These are phyloP conservation scores for Cassiopea xamachana DNA, from an alignment of 30 jellyfish, hydroid and myxozoan genomes.

Conservation along the genomic window DNA sequence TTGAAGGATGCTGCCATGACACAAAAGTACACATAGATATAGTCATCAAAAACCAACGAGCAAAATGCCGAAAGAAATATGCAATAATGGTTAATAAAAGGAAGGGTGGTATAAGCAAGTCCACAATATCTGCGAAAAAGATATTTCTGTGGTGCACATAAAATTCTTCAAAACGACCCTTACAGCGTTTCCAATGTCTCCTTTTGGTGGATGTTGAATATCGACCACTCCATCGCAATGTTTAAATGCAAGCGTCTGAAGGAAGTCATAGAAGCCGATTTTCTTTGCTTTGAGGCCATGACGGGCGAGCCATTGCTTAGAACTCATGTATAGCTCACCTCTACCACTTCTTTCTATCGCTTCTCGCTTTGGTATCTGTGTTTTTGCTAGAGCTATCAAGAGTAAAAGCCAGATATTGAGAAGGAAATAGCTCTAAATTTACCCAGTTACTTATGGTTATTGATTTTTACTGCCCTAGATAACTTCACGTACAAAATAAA, in stretches of 20 bases:
- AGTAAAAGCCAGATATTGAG: background rate
- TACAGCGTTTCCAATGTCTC: conserved; percentile 59
- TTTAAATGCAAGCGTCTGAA: conserved; percentile 74
- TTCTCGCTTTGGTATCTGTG: conserved; percentile 48
- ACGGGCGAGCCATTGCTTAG: conserved; percentile 89
- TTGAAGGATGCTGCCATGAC: too few relatives aligned
- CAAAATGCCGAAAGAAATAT: too few relatives aligned
- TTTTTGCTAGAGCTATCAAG: conserved; percentile 54
- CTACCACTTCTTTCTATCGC: conserved; percentile 11
- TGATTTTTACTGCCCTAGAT: too few relatives aligned
- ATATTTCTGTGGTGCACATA: background rate
- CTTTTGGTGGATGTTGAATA: conserved; percentile 68
- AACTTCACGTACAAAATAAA: too few relatives aligned
- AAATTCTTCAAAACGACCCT: background rate
- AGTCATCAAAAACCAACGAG: too few relatives aligned
- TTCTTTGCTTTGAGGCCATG: conserved; percentile 83
- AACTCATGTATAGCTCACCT: conserved; percentile 85
- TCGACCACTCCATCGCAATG: conserved; percentile 93
- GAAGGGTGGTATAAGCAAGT: too few relatives aligned
- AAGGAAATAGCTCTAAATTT: too few relatives aligned
- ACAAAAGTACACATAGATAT: too few relatives aligned
- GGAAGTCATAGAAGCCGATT: conserved; percentile 72
- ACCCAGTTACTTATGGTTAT: too few relatives aligned
- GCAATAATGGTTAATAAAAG: too few relatives aligned
- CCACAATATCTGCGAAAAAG: too few relatives aligned